Conservation (phyloP, 2,888 invertebrate genomes). For the Ormyrus nitidulus region DNA sequence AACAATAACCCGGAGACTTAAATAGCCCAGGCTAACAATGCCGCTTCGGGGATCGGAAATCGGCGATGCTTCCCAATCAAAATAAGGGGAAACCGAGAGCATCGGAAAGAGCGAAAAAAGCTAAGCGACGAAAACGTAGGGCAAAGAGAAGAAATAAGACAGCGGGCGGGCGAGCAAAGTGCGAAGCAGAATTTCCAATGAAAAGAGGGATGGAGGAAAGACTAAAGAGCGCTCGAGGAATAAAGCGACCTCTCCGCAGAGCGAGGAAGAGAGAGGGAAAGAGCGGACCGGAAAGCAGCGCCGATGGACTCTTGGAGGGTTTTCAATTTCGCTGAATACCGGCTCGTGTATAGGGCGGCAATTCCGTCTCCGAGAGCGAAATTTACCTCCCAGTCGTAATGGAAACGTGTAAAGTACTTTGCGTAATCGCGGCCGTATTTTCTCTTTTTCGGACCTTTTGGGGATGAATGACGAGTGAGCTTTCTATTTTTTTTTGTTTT, state of each 20-base stretch:
- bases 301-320: conserved; percentile 10
- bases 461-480: too few species aligned
- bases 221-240: too few species aligned
- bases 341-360: not conserved
- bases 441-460: not conserved
- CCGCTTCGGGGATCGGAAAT: not conserved
- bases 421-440: not conserved
- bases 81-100: not conserved
- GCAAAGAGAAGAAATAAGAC: not conserved
- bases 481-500: too few species aligned
- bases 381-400: not conserved
- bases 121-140: not conserved
- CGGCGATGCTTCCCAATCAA: not conserved
- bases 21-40: not conserved
- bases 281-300: not conserved
- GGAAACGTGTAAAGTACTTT: not conserved
- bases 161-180: not conserved
- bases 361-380: not conserved
- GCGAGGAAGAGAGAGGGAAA: not conserved
- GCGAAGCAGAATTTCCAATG: not conserved
- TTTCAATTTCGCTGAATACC: conserved; percentile 33
- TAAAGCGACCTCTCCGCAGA: not conserved
- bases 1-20: not conserved
- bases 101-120: not conserved
- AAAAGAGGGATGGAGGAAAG: not conserved